Base-by-base conservation (phyloP, 2,113 vertebrate species). In the Atherinomorus stipes region DNA sequence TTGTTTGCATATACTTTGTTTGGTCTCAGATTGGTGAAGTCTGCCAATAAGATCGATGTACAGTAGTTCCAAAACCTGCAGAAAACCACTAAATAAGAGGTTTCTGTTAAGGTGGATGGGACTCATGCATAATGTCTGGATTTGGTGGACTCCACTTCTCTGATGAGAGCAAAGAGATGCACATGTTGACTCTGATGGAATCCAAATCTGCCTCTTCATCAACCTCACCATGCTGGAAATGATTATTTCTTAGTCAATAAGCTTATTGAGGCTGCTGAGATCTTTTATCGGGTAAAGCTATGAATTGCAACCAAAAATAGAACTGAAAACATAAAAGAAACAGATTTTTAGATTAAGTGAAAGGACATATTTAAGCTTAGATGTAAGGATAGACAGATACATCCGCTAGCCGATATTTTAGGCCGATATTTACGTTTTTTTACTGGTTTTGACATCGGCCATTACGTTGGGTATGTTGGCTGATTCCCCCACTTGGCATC, bases 171-270 rank as follows among this genome's bases (percentile, higher is more conserved):
- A 28, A 56, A 49, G 50, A 45, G 26, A 63, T 2, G 1, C 58
- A 72, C 76, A 76, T 38, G 58, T 54, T 7, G 16, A 59, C 72
- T 59, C 47, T 68, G 21, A 56, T 15, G 15, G 21, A 21, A 2
- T 3, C 7, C 16, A 23, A 1, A 26, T 16, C 7, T 16, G 0
- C 7, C 2, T 38, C 0, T 21, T 31, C 42, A 49, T 63, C 42
- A 47, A 9, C 9, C 9, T 34, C 31, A 34, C 1, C 9, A 8
- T 34, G 31, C 31, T 7, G 31, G 7, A 34, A 34, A 34, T 34
- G 5, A 34, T 34, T 9, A 34, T 5, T 34, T 34, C 31, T 9
- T 7, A 5, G 8, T 34, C 31, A 5, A 34, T 34, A 8, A 34
- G 7, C 8, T n/a, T 34, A 34, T 8, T 34, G 31, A 34, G 31